Evolutionary conservation across 1,140 invertebrate species (phyloP), one percentile per base, ranked within the genome.

Genomic region (Trinorchestia longiramus): DNA sequence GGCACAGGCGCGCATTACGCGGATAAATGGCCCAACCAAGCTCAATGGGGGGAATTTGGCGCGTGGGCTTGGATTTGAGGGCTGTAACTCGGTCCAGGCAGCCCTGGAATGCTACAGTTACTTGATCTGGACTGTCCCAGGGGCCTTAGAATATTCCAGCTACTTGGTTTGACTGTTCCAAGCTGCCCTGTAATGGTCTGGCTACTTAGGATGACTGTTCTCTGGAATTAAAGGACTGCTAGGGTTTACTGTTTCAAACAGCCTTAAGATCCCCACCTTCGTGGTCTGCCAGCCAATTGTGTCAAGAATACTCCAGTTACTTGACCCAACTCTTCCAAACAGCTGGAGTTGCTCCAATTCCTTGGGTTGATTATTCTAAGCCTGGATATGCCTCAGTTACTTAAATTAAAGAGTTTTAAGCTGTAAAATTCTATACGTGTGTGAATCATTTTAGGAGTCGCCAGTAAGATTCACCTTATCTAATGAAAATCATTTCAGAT

Each of bases 1-100:
- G 88, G n/a, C 88, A 90, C 41, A 90, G 88, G 88, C 88, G 88
- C 88, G 88, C 88, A 90, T 90, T 90, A 90, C 88, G 88, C 88
- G 88, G 88, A 90, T 90, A 43, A 90, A 90, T 43, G 88, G n/a
- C 88, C 88, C 36, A 42, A 42, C 28, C 62, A 1, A 77, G 62
- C 62, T 77, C 62, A 77, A 77, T 53, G 62, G 62, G 62, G 62
- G 62, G 28, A 77, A 23, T 77, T 77, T 15, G 62, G 62, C 15
- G 62, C 62, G 62, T 77, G 62, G 15, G 36, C 62, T 77, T 77
- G 62, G 62, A 77, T 77, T 77, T 77, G 62, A n/a, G 62, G 62
- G 62, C 15, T 77, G 62, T 77, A 77, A 77, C 62, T 23, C 28
- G 62, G 62, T 77, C 62, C 15, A 19, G 62, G 28, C 62, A 77